Evolutionary conservation across 2,113 vertebrate genomes (phyloP), one percentile per base, ranked within the genome.

Genomic region (Nannobrachium achirus): DNA sequence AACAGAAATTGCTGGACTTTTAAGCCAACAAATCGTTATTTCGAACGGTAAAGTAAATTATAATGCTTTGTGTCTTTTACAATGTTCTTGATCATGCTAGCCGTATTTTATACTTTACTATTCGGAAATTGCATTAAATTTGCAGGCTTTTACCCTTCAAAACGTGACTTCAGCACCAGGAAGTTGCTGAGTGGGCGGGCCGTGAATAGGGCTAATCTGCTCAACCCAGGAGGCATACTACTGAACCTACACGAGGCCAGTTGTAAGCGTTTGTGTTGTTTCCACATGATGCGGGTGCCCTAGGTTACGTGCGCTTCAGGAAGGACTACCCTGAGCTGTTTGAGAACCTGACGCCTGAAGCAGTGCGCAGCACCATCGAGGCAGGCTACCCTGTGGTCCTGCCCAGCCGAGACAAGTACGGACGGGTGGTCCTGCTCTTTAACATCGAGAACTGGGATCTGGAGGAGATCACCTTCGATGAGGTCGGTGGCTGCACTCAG

Each of bases 401-500:
- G 51, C 82, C 94, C 86, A 96, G 82, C 74, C 90, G 97, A 61
- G 98, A 99, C 90, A 96, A 93, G 76, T 89, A 95, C 0, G 98
- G 98, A 4, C 93, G 93, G 1, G 96, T 95, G 14, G 95, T 99
- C 56, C 90, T 99, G 87, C 94, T 99, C 78, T 99, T 99, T 93
- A 99, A 97, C 86, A 98, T 98, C 0, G 94, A 99, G 85, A 95
- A 95, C 92, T 99, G 98, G 98, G 96, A 99, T 78, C 94, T 94
- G 0, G 96, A 98, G 79, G 98, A 99, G 85, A 94, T 99, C 89
- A 98, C 97, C 19, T 99, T 99, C 0, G 96, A 98, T 15, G 98
- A 99, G 95, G 98, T 93, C 69, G 11, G 25, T 33, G 25, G 6
- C 25, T 25, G 25, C 25, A 25, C 4, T 25, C 4, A 25, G 25